Evolutionary conservation across 2,113 vertebrate species (phyloP).

Genomic region (Carassius carassius): DNA sequence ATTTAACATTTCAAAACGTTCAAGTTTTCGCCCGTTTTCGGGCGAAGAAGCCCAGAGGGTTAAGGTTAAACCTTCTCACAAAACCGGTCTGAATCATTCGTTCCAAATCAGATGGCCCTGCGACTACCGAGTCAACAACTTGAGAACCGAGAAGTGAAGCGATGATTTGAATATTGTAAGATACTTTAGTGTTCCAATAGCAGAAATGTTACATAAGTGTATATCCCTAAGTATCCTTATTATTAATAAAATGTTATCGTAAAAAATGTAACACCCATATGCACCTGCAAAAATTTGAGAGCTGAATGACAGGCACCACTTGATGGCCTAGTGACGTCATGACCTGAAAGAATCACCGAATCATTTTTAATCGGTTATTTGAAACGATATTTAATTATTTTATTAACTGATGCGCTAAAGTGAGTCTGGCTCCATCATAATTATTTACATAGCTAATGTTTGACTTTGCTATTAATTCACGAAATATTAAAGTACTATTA

Average conservation of each 20-base stretch:
- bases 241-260: too few species aligned
- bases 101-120: neutral
- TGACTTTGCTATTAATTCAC: neutral
- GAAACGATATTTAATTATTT: too few species aligned
- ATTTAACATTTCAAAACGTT: too few species aligned
- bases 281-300: neutral
- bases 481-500: neutral
- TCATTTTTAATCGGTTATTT: neutral
- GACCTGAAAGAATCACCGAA: neutral
- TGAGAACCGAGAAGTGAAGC: neutral
- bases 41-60: too few species aligned
- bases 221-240: too few species aligned
- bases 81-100: neutral
- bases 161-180: neutral
- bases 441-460: neutral
- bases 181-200: too few species aligned
- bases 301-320: neutral
- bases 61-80: too few species aligned
- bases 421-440: neutral
- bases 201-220: too few species aligned
- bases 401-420: too few species aligned
- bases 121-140: neutral
- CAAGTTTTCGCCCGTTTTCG: too few species aligned
- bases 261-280: too few species aligned
- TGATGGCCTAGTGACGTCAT: neutral